Evolutionary conservation across 2,888 invertebrate species (phyloP), one percentile per base, ranked within the genome.

Genomic region (Phanerotoma sp.): DNA sequence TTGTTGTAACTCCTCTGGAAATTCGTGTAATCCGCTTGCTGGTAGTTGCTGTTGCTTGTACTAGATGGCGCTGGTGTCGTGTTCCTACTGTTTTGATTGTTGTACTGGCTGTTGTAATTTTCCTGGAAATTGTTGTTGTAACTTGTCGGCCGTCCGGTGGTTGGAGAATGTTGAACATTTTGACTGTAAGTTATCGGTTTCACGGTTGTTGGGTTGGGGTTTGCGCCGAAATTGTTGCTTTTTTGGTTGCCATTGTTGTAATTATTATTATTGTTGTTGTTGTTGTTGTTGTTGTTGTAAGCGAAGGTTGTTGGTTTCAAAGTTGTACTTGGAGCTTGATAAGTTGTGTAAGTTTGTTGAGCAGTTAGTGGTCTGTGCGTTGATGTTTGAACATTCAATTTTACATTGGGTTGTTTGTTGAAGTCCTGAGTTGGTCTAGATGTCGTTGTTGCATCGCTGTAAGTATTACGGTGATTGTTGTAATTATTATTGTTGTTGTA

Each of bases 1-100:
- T 68, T 74, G 56, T 71, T 75, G 55, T 74, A 73, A 49, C 60
- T 73, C 16, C 69, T 67, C 44, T 65, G 68, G 48, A 67, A 66
- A 54, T 68, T 69, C 2, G 66, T 68, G 50, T 68, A 73, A 40
- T 75, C 75, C 42, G 58, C 69, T 2, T 64, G 44, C 47, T 70
- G 72, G 38, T 69, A 72, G 53, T 68, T 71, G 7, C 67, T 68
- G 25, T 62, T 73, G 7, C 74, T 70, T 9, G 76, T 73, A 0
- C 74, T 74, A 4, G 73, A 64, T 37, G 67, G 71, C 2, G 60
- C 54, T 49, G 63, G 67, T 25, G 66, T 65, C n/a, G n/a, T n/a
- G n/a, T n/a, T n/a, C n/a, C n/a, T n/a, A n/a, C n/a, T n/a, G 11
- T 61, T 57, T 18, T 59, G 54, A 10, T 54, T 58, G 37, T 56